A percentile compares a stretch with the other conserved stretches of the same genome.
These are phyloP conservation scores for Helicoverpa zea DNA, from an alignment of 1,140 invertebrate genomes.

Conservation along the genomic window DNA sequence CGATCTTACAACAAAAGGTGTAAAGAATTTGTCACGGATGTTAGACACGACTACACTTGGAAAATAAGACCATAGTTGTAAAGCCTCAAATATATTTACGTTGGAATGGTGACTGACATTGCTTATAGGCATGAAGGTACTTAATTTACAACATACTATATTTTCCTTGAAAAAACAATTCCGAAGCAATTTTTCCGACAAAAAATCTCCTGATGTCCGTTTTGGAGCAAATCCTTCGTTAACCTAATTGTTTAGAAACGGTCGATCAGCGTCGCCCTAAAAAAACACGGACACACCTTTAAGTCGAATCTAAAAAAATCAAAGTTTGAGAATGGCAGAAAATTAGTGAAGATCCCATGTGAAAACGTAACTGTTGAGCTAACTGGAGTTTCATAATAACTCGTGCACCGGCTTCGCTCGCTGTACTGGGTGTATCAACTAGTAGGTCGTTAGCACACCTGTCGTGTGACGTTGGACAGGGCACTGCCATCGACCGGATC, in stretches of 20 bases:
- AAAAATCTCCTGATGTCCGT: background rate
- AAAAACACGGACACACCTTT: background rate
- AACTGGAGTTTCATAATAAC: background rate
- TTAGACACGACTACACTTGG: too few relatives aligned
- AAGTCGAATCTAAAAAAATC: background rate
- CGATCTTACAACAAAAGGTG: background rate
- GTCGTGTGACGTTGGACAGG: slow-evolving; percentile 14
- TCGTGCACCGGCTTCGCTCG: background rate
- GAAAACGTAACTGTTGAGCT: background rate
- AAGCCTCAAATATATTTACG: too few relatives aligned
- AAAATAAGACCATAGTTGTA: too few relatives aligned
- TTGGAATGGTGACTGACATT: background rate
- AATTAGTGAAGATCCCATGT: too few relatives aligned
- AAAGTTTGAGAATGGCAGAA: too few relatives aligned
- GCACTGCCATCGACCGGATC: slow-evolving; percentile 34
- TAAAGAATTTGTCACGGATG: background rate
- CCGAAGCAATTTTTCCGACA: background rate
- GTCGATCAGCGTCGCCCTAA: slow-evolving; percentile 13
- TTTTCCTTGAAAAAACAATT: background rate
- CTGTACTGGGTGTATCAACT: background rate
- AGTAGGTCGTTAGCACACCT: slow-evolving; percentile 26
- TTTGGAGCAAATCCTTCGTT: slow-evolving; percentile 20
- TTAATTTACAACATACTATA: too few relatives aligned
- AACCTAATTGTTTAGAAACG: slow-evolving; percentile 21
- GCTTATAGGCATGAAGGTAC: background rate